A percentile compares a stretch with the other conserved stretches of the same genome.
phyloP scores from a whole-genome alignment of 2,888 invertebrate genomes.

The Cistogaster globosa region DNA sequence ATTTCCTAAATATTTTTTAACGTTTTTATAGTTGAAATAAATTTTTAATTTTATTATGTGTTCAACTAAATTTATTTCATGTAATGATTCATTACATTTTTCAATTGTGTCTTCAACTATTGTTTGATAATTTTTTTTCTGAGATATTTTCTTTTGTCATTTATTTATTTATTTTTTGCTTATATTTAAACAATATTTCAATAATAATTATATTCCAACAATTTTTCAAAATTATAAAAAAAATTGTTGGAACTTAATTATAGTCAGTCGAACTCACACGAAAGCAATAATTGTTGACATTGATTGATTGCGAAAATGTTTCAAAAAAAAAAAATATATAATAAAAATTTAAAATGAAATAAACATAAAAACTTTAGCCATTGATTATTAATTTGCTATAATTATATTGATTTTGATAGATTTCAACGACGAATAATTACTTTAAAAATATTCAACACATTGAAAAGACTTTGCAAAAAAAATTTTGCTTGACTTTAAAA shows the following conservation, averaged over 20 bases:
- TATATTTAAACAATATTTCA: not conserved
- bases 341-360: not conserved
- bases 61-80: too few species aligned
- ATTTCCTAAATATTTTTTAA: too few species aligned
- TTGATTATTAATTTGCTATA: conserved; percentile 19
- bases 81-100: too few species aligned
- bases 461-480: not conserved
- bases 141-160: too few species aligned
- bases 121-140: too few species aligned
- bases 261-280: not conserved
- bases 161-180: too few species aligned
- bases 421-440: not conserved
- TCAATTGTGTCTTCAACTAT: too few species aligned
- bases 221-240: conserved; percentile 6
- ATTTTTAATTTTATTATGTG: too few species aligned
- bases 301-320: conserved; percentile 47
- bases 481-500: too few species aligned
- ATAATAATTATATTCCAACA: not conserved
- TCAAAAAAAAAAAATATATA: not conserved
- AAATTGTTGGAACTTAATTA: conserved; percentile 18
- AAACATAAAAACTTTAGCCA: not conserved
- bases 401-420: conserved; percentile 23
- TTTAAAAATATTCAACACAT: not conserved
- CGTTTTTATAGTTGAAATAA: too few species aligned
- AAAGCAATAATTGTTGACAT: conserved; percentile 53